phyloP scores from a whole-genome alignment of 2,113 vertebrate genomes.

The Gadus macrocephalus region DNA sequence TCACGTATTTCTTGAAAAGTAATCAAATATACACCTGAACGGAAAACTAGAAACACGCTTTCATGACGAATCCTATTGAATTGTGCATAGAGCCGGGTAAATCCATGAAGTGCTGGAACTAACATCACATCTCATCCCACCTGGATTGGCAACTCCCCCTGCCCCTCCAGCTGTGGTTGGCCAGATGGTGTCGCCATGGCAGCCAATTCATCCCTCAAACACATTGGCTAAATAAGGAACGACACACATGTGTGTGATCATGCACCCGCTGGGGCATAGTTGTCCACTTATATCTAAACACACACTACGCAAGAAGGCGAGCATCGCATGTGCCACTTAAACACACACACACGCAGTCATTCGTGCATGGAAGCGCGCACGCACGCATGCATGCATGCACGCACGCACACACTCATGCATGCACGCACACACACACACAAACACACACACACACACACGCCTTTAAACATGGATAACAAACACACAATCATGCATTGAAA shows the following conservation, averaged over 20 bases:
- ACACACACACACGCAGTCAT: background rate
- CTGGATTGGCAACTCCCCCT: background rate
- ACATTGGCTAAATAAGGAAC: constrained; percentile 27
- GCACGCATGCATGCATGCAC: background rate
- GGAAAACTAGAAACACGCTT: background rate
- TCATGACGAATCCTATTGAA: background rate
- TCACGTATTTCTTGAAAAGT: too few species aligned
- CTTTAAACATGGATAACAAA: too few species aligned
- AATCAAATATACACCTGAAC: background rate
- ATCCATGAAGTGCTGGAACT: too few species aligned
- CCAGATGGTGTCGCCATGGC: constrained; percentile 61
- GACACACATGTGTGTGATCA: constrained; percentile 2
- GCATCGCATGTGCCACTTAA: too few species aligned
- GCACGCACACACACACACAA: background rate
- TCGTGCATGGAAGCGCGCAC: background rate
- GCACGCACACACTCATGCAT: background rate
- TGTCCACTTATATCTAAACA: too few species aligned
- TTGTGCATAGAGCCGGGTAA: too few species aligned
- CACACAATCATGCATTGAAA: background rate
- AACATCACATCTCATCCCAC: too few species aligned
- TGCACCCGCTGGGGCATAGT: background rate
- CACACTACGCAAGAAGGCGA: background rate
- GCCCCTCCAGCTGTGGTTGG: constrained; percentile 30
- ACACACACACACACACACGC: background rate
- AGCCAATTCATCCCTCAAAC: constrained; percentile 44